Evolutionary conservation across 2,113 vertebrate species (phyloP).

Genomic region (Cyanoderma ruficeps): DNA sequence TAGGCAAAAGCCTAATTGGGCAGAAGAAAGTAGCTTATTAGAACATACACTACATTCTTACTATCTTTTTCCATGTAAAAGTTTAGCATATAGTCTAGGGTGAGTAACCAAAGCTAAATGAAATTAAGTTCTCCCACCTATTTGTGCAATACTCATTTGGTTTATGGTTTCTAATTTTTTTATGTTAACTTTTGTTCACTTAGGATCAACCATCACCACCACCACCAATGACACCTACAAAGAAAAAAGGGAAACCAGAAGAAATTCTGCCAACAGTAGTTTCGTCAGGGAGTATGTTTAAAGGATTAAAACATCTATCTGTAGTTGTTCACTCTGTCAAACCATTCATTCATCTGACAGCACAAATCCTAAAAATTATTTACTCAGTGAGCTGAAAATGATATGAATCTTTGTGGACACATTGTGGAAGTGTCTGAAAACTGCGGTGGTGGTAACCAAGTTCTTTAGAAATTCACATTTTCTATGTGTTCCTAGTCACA

Average conservation of each 20-base stretch:
- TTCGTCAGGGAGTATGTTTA: constrained; percentile 51
- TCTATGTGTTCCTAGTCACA: neutral
- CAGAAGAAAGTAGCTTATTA: neutral
- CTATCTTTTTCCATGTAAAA: neutral
- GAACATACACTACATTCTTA: neutral
- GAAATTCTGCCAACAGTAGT: neutral
- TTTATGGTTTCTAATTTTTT: neutral
- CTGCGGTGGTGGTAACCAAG: neutral
- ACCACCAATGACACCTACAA: neutral
- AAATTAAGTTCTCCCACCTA: neutral
- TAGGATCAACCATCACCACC: neutral
- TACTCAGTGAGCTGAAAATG: neutral
- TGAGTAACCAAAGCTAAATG: neutral
- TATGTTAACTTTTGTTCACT: neutral
- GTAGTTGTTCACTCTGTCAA: neutral
- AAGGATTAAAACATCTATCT: neutral
- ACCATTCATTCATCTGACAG: neutral
- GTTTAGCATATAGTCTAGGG: neutral
- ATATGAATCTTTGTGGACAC: neutral
- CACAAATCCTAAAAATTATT: neutral
- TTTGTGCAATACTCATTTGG: neutral
- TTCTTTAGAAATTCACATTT: neutral
- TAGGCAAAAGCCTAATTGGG: neutral
- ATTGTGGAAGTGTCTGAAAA: neutral
- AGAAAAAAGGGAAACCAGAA: constrained; percentile 64